Percentiles rank a stretch among this genome's conserved stretches.
These are phyloP conservation scores for Andrena camellia DNA, from an alignment of 2,888 invertebrate genomes.

Conservation along the genomic window DNA sequence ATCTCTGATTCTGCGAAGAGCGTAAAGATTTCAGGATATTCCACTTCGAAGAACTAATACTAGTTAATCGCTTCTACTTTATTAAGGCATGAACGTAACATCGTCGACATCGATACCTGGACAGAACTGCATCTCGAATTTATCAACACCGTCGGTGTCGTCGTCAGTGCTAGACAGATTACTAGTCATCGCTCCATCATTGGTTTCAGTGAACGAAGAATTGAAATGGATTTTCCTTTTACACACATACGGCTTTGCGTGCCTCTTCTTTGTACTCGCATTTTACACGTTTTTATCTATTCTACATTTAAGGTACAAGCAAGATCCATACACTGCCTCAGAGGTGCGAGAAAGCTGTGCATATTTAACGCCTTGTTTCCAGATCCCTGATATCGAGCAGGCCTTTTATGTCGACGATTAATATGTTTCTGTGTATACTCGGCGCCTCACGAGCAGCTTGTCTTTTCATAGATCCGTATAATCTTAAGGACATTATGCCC, in stretches of 20 bases:
- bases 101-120: conserved; percentile 66
- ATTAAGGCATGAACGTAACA: conserved; percentile 76
- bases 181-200: conserved; percentile 79
- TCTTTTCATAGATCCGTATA: conserved; percentile 87
- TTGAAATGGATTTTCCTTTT: conserved; percentile 86
- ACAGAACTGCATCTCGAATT: conserved; percentile 76
- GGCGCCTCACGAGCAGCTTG: conserved; percentile 86
- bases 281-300: conserved; percentile 87
- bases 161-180: conserved; percentile 74
- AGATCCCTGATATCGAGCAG: conserved; percentile 86
- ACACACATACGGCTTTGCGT: conserved; percentile 87
- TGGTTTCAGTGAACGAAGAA: conserved; percentile 83
- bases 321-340: background rate
- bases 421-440: conserved; percentile 86
- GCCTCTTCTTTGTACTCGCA: conserved; percentile 86
- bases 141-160: conserved; percentile 68
- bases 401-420: conserved; percentile 87
- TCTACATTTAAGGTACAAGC: conserved; percentile 86
- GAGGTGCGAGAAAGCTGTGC: background rate
- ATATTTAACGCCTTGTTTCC: conserved; percentile 59
- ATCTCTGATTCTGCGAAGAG: background rate
- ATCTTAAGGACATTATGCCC: conserved; percentile 86
- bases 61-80: conserved; percentile 18
- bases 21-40: background rate
- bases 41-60: background rate